Base-by-base conservation (phyloP, 2,888 invertebrate species). In the Synergus itoensis region DNA sequence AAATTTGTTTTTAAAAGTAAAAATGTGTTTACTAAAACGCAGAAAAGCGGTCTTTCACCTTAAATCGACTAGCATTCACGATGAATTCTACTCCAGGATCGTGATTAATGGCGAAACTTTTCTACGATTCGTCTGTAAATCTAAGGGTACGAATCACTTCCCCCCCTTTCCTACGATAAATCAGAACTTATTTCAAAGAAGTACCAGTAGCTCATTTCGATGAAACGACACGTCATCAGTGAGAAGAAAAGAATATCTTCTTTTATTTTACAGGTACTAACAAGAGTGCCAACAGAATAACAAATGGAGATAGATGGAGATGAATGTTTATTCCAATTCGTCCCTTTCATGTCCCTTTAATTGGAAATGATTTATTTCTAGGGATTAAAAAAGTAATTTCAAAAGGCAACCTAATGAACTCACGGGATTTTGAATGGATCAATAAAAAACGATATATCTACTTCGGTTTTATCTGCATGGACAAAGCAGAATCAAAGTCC, bases 51-150 rank as follows among this genome's bases (percentile, higher is more conserved):
- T 45, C 14, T 67, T 67, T 67, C 45, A 43, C 21, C 43, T 69
- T 21, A 45, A 45, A 43, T 69, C 5, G 65, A 67, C 67, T 67
- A 16, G 36, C 41, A 36, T 65, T 16, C 41, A 14, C 62, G 43
- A 41, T 43, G 18, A 43, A 76, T 28, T 76, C 43, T 43, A 63
- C 21, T 14, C 41, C 28, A 28, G 18, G 41, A 45, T 43, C 62
- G 63, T 76, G 76, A 76, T 43, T 76, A 62, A 76, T 63, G 60
- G 76, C n/a, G 16, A 43, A 76, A 76, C 21, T 76, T 76, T 21
- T 63, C 43, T 45, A 63, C 63, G 21, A 45, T 21, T 40, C 18
- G 12, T 43, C 76, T 43, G 36, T 76, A 63, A 76, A 76, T 76
- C 62, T 28, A 76, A 43, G 41, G 63, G 18, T 36, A 21, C 36